Evolutionary conservation across 2,888 invertebrate genomes (phyloP).

Genomic region (Koerneria pararmatus): DNA sequence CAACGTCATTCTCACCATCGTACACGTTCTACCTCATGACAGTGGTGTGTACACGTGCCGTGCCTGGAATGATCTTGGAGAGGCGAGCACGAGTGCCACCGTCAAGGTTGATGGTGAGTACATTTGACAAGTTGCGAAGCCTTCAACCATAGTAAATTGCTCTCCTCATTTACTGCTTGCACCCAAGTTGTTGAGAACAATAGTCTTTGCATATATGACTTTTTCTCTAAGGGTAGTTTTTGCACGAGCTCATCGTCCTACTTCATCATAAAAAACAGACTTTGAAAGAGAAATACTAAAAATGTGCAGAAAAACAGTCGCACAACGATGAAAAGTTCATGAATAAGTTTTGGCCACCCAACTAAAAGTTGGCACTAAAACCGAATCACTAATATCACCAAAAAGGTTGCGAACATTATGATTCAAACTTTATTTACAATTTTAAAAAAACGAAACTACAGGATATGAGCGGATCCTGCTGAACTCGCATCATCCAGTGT

Average conservation of each 20-base stretch:
- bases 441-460: constrained; percentile 22
- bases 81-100: constrained; percentile 89
- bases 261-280: too few species aligned
- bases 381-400: neutral
- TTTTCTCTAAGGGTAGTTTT: too few species aligned
- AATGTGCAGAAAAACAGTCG: too few species aligned
- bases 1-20: constrained; percentile 83
- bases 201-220: too few species aligned
- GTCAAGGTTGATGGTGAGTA: constrained; percentile 70
- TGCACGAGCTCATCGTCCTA: too few species aligned
- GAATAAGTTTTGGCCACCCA: too few species aligned
- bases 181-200: neutral
- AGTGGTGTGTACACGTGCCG: constrained; percentile 91
- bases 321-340: too few species aligned
- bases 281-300: too few species aligned
- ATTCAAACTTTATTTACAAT: neutral
- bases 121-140: constrained; percentile 42
- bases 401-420: neutral
- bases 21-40: constrained; percentile 78
- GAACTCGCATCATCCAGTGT: constrained; percentile 89
- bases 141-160: neutral
- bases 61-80: constrained; percentile 83
- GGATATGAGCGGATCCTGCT: constrained; percentile 48
- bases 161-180: neutral
- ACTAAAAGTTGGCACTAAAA: neutral